These are phyloP conservation scores for Tethya wilhelma DNA, from an alignment of 37 sponge, comb jelly and placozoan species.

Conservation along the genomic window DNA sequence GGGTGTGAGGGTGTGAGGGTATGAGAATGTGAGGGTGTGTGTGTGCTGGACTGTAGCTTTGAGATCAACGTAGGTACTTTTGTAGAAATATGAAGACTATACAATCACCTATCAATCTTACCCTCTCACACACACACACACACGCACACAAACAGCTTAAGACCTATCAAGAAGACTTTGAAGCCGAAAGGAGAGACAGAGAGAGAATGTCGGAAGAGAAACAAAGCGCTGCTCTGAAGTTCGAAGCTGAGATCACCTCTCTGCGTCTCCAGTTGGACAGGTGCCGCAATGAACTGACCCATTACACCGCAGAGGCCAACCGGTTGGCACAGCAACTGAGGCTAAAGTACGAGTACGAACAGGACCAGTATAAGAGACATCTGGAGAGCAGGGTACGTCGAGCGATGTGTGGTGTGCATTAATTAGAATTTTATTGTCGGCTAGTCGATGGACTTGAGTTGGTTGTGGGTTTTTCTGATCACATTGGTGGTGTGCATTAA, in stretches of 20 bases:
- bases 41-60: too few species aligned
- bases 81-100: too few species aligned
- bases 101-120: too few species aligned
- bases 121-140: too few species aligned
- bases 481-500: too few species aligned
- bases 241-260: constrained; percentile 62
- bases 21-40: too few species aligned
- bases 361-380: constrained; percentile 57
- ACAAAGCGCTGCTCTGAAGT: constrained; percentile 13
- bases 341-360: constrained; percentile 46
- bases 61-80: too few species aligned
- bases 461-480: neutral
- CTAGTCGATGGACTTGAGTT: too few species aligned
- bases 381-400: constrained; percentile 58
- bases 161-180: constrained; percentile 54
- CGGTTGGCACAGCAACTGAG: constrained; percentile 52
- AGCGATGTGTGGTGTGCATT: too few species aligned
- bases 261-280: constrained; percentile 44
- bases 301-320: constrained; percentile 52
- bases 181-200: constrained; percentile 46
- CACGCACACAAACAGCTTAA: too few species aligned
- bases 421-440: too few species aligned
- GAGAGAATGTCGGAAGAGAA: constrained; percentile 35
- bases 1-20: too few species aligned
- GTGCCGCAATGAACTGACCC: constrained; percentile 47